These are phyloP conservation scores for Acrossocheilus wenchowensis DNA, from an alignment of 2,797 vertebrate species.

Conservation along the genomic window DNA sequence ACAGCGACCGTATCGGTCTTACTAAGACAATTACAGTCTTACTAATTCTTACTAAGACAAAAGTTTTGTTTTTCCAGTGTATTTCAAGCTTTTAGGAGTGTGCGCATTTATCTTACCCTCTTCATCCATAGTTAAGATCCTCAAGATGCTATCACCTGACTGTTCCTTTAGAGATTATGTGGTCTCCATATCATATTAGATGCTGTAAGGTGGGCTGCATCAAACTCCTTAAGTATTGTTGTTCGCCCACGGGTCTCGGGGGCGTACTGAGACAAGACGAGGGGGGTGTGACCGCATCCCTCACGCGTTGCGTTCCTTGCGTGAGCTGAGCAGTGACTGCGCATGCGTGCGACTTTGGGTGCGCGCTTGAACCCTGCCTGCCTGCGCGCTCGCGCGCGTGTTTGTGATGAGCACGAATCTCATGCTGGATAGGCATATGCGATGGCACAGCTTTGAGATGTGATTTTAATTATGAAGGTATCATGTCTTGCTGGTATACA, in stretches of 20 bases:
- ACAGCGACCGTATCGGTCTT: neutral
- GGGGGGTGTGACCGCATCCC: constrained; percentile 51
- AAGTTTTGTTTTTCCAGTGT: neutral
- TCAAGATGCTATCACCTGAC: neutral
- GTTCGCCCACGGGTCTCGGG: constrained; percentile 48
- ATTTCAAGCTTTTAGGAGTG: constrained; percentile 10
- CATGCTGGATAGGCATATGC: constrained; percentile 28
- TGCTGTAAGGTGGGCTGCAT: constrained; percentile 30
- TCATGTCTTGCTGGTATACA: constrained; percentile 24
- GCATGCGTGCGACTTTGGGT: constrained; percentile 19
- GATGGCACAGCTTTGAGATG: constrained; percentile 10
- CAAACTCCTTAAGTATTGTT: constrained; percentile 52
- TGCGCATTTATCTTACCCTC: constrained; percentile 52
- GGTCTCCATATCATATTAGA: constrained; percentile 32
- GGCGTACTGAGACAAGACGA: constrained; percentile 48
- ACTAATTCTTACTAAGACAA: neutral
- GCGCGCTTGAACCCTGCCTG: constrained; percentile 13
- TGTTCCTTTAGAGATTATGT: neutral
- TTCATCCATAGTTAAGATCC: constrained; percentile 45
- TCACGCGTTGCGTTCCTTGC: constrained; percentile 23
- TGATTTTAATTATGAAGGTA: constrained; percentile 42
- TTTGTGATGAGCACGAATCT: constrained; percentile 3
- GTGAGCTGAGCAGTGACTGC: constrained; percentile 35
- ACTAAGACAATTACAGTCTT: neutral
- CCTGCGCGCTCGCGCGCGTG: constrained; percentile 4